Evolutionary conservation across 2,113 vertebrate species (phyloP).

Genomic region (Psammodynastes pulverulentus): DNA sequence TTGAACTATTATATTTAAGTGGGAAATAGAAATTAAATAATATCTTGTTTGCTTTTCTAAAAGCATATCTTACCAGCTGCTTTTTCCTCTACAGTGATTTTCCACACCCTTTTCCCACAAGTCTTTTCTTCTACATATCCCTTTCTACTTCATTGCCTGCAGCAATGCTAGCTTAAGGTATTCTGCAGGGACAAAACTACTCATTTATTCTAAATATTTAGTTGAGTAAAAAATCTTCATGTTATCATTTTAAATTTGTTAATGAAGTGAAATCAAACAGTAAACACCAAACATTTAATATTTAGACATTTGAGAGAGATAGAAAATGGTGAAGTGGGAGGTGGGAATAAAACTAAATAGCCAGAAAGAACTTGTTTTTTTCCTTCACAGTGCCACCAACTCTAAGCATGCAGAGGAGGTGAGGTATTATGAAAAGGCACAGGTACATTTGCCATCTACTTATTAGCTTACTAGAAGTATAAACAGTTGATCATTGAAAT

Average conservation of each 20-base stretch:
- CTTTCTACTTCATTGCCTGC: background rate
- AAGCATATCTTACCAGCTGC: background rate
- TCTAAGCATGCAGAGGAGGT: background rate
- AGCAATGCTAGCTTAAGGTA: background rate
- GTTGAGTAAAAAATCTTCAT: background rate
- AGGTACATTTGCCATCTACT: background rate
- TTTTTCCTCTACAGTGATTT: background rate
- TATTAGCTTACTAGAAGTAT: background rate
- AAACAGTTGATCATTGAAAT: background rate
- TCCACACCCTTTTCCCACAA: background rate
- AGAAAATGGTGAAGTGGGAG: background rate
- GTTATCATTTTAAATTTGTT: background rate
- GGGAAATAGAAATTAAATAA: background rate
- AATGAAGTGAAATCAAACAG: background rate
- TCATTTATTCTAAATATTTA: background rate
- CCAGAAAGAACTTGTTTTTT: background rate
- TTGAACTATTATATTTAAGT: background rate
- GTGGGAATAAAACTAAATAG: background rate
- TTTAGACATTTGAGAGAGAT: background rate
- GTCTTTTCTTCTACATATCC: background rate
- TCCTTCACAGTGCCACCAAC: background rate
- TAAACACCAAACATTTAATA: background rate
- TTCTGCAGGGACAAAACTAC: background rate
- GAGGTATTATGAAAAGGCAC: background rate
- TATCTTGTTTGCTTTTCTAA: background rate